These are phyloP conservation scores for Cricetomys ansorgei DNA, from an alignment of 2,113 vertebrate species.

Conservation along the genomic window DNA sequence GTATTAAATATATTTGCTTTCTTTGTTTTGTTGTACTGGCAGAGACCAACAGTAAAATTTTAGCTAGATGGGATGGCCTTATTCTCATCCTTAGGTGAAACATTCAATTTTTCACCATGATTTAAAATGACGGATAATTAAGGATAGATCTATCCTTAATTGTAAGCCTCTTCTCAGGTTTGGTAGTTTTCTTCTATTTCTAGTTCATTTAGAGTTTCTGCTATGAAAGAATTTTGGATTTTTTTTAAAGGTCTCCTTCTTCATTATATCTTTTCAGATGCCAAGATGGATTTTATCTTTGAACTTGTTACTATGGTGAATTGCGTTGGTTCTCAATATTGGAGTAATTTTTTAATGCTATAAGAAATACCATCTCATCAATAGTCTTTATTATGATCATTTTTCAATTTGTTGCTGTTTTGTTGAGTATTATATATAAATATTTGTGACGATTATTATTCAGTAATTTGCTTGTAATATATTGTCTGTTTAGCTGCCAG, in stretches of 20 bases:
- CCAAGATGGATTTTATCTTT: neutral
- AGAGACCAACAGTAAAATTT: neutral
- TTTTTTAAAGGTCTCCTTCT: neutral
- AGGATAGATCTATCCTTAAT: neutral
- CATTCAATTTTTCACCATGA: neutral
- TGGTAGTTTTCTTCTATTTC: neutral
- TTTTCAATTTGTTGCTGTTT: constrained; percentile 4
- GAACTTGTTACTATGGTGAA: neutral
- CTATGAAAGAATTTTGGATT: neutral
- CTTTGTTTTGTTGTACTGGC: neutral
- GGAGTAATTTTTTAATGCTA: neutral
- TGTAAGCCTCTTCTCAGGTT: neutral
- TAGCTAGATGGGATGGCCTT: neutral
- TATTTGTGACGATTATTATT: neutral
- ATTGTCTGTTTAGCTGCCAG: neutral
- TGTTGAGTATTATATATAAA: neutral
- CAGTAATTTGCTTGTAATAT: neutral
- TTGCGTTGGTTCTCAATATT: neutral
- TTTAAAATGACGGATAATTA: neutral
- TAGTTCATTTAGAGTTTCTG: neutral
- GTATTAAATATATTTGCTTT: neutral
- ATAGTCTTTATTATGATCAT: neutral
- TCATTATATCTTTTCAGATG: neutral
- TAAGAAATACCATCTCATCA: neutral
- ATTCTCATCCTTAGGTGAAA: neutral